phyloP scores from a whole-genome alignment of 2,797 vertebrate genomes.

The Merluccius polli region DNA sequence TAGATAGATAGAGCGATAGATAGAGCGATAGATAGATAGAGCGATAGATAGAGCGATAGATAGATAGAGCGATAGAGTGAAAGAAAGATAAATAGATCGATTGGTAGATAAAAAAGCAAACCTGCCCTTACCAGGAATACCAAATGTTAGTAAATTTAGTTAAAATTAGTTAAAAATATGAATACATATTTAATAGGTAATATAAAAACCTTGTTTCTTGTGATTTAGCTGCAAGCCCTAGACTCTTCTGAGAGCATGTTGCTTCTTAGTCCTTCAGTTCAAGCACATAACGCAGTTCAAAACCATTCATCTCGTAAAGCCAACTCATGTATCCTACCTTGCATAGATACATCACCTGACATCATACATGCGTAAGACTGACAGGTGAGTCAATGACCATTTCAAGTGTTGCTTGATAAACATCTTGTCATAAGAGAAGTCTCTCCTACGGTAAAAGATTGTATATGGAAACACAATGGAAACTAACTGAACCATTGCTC shows the following conservation, averaged over 20 bases:
- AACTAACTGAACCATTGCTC: neutral
- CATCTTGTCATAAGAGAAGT: neutral
- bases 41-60: neutral
- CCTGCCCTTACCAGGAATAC: constrained; percentile 2
- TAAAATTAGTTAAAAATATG: constrained; percentile 1
- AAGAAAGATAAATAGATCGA: neutral
- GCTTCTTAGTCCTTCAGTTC: neutral
- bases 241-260: neutral
- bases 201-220: constrained; percentile 1
- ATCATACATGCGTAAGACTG: neutral
- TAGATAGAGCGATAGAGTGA: neutral
- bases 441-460: neutral
- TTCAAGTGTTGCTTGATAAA: neutral
- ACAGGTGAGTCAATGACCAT: neutral
- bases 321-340: neutral
- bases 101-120: neutral
- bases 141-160: too few species aligned
- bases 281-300: neutral
- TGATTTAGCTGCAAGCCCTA: neutral
- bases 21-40: too few species aligned
- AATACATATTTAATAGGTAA: constrained; percentile 5
- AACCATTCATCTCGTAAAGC: neutral
- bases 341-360: neutral
- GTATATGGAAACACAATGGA: neutral
- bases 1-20: too few species aligned